These are phyloP conservation scores for Myotis lucifugus DNA, from an alignment of 2,113 vertebrate genomes.

Conservation along the genomic window DNA sequence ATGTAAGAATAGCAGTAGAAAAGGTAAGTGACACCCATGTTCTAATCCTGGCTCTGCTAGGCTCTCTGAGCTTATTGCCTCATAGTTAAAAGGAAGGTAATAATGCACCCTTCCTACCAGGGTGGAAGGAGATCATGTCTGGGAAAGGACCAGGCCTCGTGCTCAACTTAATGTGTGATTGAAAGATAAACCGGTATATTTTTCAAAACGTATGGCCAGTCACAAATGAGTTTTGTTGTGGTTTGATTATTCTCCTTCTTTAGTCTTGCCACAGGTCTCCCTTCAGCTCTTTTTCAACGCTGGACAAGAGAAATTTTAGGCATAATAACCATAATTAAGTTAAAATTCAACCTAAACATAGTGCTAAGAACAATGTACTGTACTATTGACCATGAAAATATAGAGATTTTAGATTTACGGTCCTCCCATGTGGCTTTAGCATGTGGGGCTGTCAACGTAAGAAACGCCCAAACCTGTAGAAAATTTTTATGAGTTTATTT, in stretches of 20 bases:
- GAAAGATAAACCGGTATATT: background rate
- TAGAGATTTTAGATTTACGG: background rate
- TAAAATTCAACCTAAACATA: background rate
- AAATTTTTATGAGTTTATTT: background rate
- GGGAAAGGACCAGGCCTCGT: background rate
- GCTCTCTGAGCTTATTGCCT: background rate
- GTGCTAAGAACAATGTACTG: background rate
- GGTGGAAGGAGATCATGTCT: background rate
- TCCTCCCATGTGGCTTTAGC: background rate
- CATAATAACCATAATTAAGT: background rate
- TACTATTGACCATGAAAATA: background rate
- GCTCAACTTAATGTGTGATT: background rate
- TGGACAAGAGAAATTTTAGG: background rate
- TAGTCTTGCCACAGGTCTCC: background rate
- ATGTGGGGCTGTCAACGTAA: background rate
- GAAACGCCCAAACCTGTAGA: background rate
- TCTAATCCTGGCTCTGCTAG: background rate
- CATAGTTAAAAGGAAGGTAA: background rate
- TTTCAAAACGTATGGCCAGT: conserved; percentile 13
- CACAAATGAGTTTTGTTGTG: background rate
- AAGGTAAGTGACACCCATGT: background rate
- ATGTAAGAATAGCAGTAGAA: background rate
- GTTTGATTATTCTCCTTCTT: conserved; percentile 16
- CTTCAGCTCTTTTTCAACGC: background rate
- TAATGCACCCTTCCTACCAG: background rate